phyloP scores from a whole-genome alignment of 2,888 invertebrate species.

The Trachelus stipa region DNA sequence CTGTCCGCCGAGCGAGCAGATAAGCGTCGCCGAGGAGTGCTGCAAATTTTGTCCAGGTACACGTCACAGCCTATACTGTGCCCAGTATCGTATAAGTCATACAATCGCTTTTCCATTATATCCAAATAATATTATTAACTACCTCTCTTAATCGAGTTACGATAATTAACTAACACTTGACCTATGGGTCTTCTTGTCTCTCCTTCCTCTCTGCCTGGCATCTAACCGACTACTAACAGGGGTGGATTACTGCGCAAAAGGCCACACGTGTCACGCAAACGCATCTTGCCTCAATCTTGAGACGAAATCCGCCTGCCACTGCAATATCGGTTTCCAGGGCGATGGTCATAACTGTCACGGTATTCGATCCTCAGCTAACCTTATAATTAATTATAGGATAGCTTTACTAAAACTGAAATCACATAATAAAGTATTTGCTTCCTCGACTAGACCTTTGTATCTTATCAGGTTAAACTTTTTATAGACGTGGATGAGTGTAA shows the following conservation, averaged over 20 bases:
- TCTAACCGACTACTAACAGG: slow-evolving; percentile 68
- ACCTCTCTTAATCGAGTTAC: not conserved
- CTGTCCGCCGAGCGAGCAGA: slow-evolving; percentile 82
- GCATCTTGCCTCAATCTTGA: slow-evolving; percentile 92
- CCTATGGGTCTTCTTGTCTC: slow-evolving; percentile 19
- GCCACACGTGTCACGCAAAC: slow-evolving; percentile 89
- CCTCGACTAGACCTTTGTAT: not conserved
- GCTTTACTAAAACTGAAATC: not conserved
- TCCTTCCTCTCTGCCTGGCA: slow-evolving; percentile 11
- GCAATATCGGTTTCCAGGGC: slow-evolving; percentile 90
- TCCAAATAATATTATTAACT: not conserved
- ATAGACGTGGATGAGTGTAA: slow-evolving; percentile 89
- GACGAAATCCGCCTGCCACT: slow-evolving; percentile 91
- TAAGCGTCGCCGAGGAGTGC: slow-evolving; percentile 86
- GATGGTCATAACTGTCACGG: slow-evolving; percentile 84
- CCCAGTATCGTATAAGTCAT: not conserved
- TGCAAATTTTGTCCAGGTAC: slow-evolving; percentile 91
- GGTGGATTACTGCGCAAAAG: slow-evolving; percentile 89
- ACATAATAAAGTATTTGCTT: not conserved
- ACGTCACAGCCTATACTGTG: slow-evolving; percentile 7
- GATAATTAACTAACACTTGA: slow-evolving; percentile 23
- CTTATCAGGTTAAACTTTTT: not conserved
- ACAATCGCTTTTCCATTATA: not conserved
- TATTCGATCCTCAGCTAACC: slow-evolving; percentile 56
- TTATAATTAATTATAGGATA: not conserved